phyloP scores from a whole-genome alignment of 1,140 invertebrate species.

The Philaenus spumarius region DNA sequence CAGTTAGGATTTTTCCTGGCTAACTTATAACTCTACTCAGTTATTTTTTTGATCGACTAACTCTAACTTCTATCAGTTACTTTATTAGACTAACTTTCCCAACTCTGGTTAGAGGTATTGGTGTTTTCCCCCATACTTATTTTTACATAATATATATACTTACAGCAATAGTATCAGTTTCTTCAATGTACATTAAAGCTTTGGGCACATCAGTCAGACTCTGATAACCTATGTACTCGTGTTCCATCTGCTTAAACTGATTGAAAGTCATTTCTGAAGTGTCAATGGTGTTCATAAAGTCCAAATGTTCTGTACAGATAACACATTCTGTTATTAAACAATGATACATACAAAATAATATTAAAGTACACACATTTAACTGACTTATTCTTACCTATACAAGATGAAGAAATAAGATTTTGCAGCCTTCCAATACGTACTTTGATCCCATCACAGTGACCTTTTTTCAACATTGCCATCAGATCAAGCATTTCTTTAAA shows the following conservation, averaged over 20 bases:
- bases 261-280: conserved; percentile 62
- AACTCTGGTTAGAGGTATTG: too few species aligned
- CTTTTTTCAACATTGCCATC: conserved; percentile 95
- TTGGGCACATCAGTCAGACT: conserved; percentile 95
- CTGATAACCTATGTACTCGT: conserved; percentile 92
- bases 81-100: too few species aligned
- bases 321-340: too few species aligned
- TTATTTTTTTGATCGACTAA: too few species aligned
- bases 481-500: conserved; percentile 96
- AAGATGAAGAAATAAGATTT: conserved; percentile 91
- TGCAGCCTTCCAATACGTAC: conserved; percentile 91
- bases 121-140: too few species aligned
- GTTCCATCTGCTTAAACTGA: conserved; percentile 81
- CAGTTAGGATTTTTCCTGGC: too few species aligned
- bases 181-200: conserved; percentile 62
- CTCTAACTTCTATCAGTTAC: too few species aligned
- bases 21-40: too few species aligned
- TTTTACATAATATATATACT: too few species aligned
- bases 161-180: conserved; percentile 27
- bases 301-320: conserved; percentile 75
- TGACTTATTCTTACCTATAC: conserved; percentile 59
- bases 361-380: too few species aligned
- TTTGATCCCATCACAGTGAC: conserved; percentile 90
- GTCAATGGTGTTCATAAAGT: conserved; percentile 79
- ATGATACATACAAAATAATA: too few species aligned